Conservation (phyloP, 1,140 invertebrate genomes). For the Bacillus rossius region DNA sequence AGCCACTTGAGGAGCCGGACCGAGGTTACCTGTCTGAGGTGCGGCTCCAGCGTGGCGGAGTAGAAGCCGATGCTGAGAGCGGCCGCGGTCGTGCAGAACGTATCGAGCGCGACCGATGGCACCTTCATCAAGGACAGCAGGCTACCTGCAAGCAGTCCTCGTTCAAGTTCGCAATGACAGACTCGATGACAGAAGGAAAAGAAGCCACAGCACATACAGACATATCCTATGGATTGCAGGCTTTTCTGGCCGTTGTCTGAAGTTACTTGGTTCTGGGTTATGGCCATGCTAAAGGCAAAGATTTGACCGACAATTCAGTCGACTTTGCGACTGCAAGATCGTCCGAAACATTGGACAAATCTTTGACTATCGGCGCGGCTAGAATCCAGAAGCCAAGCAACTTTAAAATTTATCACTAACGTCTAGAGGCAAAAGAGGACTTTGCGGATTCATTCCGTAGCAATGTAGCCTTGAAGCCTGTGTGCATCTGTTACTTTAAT, state of each 20-base stretch:
- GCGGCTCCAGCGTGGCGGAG: conserved; percentile 47
- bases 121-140: conserved; percentile 33
- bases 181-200: not conserved
- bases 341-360: too few species aligned
- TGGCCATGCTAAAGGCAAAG: too few species aligned
- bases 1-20: not conserved
- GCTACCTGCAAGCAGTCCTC: conserved; percentile 21
- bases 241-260: not conserved
- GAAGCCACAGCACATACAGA: not conserved
- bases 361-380: too few species aligned
- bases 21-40: conserved; percentile 40
- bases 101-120: conserved; percentile 37
- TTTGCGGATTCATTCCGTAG: too few species aligned
- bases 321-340: too few species aligned
- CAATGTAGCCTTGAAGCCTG: too few species aligned
- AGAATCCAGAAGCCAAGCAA: too few species aligned
- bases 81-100: conserved; percentile 35
- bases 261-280: not conserved
- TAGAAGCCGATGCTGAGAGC: conserved; percentile 46
- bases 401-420: too few species aligned
- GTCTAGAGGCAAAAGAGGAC: too few species aligned
- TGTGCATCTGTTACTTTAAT: too few species aligned
- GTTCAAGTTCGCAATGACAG: not conserved
- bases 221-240: not conserved
- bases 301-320: too few species aligned